phyloP scores from a whole-genome alignment of 2,888 invertebrate genomes.

The Eustalomyia histrio region DNA sequence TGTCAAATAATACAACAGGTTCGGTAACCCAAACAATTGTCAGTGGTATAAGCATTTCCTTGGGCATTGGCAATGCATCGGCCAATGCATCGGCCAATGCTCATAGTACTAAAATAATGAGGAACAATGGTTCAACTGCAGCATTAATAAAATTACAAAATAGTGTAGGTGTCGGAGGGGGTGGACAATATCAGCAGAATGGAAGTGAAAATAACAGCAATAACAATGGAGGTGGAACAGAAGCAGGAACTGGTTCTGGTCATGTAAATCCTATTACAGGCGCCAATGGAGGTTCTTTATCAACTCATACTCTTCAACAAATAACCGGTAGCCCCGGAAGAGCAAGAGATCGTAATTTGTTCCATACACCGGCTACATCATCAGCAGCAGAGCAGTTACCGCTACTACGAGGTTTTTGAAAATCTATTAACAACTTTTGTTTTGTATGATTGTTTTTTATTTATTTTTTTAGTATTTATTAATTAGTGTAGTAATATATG shows the following conservation, averaged over 20 bases:
- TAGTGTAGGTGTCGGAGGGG: conserved; percentile 19
- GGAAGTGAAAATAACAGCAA: conserved; percentile 60
- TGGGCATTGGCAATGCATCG: conserved; percentile 71
- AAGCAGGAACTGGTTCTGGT: not conserved
- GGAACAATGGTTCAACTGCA: conserved; percentile 27
- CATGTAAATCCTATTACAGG: conserved; percentile 18
- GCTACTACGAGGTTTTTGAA: conserved; percentile 78
- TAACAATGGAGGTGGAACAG: not conserved
- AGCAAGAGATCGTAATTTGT: conserved; percentile 79
- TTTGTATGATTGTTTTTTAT: conserved; percentile 10
- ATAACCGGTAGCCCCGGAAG: conserved; percentile 79
- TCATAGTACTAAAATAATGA: conserved; percentile 57
- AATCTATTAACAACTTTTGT: conserved; percentile 39
- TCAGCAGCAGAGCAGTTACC: conserved; percentile 77
- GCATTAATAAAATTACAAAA: conserved; percentile 30
- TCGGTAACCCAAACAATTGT: conserved; percentile 74
- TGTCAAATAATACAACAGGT: conserved; percentile 48
- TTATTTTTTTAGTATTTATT: conserved; percentile 13
- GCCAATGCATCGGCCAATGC: conserved; percentile 48
- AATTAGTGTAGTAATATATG: conserved; percentile 18
- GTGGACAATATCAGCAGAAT: conserved; percentile 66
- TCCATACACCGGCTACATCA: conserved; percentile 75
- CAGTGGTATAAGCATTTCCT: conserved; percentile 74
- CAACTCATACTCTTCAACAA: conserved; percentile 77
- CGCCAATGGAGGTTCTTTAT: conserved; percentile 63